phyloP scores from a whole-genome alignment of 2,797 vertebrate species.

The Champsocephalus gunnari region DNA sequence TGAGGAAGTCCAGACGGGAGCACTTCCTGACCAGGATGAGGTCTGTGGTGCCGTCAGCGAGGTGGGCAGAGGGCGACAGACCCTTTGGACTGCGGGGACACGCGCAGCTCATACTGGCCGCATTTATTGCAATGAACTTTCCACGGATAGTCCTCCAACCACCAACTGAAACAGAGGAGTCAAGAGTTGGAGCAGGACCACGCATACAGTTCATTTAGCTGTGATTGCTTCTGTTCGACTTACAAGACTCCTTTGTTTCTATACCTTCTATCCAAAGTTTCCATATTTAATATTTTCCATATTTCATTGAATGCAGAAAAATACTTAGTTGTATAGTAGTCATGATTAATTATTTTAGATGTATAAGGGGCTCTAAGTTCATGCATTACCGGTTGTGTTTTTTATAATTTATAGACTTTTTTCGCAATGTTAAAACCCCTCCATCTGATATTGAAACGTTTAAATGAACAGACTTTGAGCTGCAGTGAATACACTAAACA shows the following conservation, averaged over 20 bases:
- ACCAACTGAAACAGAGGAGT: slow-evolving; percentile 40
- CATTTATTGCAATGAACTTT: slow-evolving; percentile 95
- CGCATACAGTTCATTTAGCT: background rate
- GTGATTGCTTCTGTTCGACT: background rate
- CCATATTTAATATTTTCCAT: too few relatives aligned
- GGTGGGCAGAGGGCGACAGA: slow-evolving; percentile 93
- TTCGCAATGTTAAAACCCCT: slow-evolving; percentile 12
- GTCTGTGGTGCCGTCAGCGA: slow-evolving; percentile 93
- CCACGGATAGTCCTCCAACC: slow-evolving; percentile 89
- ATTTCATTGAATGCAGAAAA: background rate
- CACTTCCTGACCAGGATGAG: slow-evolving; percentile 96
- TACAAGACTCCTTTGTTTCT: background rate
- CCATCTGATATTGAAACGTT: slow-evolving; percentile 22
- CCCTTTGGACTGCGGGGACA: slow-evolving; percentile 93
- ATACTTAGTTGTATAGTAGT: background rate
- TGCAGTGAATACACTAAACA: slow-evolving; percentile 7
- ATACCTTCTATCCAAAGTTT: too few relatives aligned
- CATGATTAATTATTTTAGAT: background rate
- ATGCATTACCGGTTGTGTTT: background rate
- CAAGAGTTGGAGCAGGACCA: background rate
- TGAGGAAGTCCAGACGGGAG: slow-evolving; percentile 91
- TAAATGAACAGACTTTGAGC: slow-evolving; percentile 18
- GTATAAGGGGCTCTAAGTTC: background rate
- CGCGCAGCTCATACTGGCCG: slow-evolving; percentile 93
- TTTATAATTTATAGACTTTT: background rate